These are phyloP conservation scores for Scylla paramamosain DNA, from an alignment of 1,140 invertebrate species.

Conservation along the genomic window DNA sequence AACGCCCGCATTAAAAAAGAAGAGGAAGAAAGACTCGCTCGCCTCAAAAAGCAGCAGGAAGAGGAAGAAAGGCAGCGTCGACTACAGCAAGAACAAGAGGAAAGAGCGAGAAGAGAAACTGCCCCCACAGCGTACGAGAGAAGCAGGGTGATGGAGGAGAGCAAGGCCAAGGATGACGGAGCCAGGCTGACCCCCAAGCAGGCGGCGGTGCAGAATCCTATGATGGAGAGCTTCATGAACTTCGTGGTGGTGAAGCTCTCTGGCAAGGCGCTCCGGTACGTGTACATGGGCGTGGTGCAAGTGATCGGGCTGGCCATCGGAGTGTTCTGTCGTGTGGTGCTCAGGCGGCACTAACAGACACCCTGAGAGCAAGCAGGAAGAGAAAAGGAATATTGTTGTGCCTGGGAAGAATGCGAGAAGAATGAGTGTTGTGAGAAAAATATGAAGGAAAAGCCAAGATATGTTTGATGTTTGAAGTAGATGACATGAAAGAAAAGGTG, in stretches of 20 bases:
- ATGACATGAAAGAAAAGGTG: neutral
- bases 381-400: neutral
- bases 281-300: neutral
- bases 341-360: neutral
- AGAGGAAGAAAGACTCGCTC: no score
- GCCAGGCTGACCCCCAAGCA: neutral
- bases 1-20: no score
- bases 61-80: neutral
- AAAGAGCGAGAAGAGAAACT: neutral
- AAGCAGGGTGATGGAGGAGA: no score
- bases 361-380: no score
- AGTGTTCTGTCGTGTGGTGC: neutral
- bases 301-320: neutral
- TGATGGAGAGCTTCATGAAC: neutral
- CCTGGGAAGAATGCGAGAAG: neutral
- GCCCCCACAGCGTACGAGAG: neutral
- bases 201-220: neutral
- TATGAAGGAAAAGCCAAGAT: neutral
- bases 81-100: conserved; percentile 1
- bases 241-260: neutral
- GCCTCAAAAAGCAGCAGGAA: neutral
- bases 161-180: no score
- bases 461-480: neutral
- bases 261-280: neutral
- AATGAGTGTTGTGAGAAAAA: neutral